Conservation (phyloP, 2,113 vertebrate species). For the Spheniscus mendiculus region DNA sequence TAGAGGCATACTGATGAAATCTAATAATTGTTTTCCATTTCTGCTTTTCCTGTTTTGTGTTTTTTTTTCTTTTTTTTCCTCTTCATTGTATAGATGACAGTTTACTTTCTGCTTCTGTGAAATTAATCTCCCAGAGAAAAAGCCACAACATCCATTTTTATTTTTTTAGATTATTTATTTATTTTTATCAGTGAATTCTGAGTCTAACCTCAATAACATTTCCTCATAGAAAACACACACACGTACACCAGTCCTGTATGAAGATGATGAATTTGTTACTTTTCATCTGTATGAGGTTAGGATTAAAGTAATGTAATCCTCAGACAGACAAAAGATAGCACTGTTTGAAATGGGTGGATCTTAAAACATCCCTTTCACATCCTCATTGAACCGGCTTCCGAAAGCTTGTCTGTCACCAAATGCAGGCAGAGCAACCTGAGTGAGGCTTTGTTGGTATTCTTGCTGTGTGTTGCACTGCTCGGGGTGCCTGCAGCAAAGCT, state of each 20-base stretch:
- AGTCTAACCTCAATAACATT: neutral
- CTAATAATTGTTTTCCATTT: neutral
- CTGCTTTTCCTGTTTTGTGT: neutral
- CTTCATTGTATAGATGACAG: neutral
- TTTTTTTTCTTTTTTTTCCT: neutral
- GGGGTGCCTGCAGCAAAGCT: neutral
- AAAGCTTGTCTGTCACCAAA: neutral
- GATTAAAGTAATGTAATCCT: neutral
- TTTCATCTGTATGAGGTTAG: neutral
- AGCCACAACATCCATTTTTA: neutral
- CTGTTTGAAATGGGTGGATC: neutral
- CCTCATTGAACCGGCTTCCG: neutral
- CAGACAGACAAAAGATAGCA: neutral
- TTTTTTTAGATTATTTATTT: neutral
- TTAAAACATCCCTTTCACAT: neutral
- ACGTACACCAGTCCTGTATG: fast-evolving
- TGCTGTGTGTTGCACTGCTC: neutral
- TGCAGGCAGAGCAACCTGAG: neutral
- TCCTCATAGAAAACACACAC: neutral
- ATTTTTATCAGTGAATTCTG: neutral
- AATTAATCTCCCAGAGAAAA: neutral
- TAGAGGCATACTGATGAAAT: neutral
- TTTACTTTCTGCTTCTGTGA: neutral
- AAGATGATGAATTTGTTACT: neutral
- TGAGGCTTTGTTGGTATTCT: neutral